A percentile compares a stretch with the other conserved stretches of the same genome.
These are phyloP conservation scores for Phaedon cochleariae DNA, from an alignment of 2,888 invertebrate genomes.

Conservation along the genomic window DNA sequence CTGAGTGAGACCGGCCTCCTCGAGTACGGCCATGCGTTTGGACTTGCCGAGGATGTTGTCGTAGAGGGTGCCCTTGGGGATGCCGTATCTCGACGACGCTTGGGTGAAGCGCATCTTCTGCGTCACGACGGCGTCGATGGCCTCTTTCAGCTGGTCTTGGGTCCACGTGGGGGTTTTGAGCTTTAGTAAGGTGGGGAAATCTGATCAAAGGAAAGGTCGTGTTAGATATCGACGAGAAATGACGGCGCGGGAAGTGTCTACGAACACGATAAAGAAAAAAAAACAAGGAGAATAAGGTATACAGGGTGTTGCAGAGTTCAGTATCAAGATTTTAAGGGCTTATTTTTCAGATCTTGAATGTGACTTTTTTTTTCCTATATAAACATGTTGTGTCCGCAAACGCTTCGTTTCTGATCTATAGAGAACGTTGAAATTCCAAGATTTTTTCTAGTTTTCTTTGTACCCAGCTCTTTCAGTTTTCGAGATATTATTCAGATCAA, in stretches of 20 bases:
- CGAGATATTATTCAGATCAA: no score
- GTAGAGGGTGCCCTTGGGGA: conserved; percentile 80
- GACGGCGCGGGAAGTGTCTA: neutral
- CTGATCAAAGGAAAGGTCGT: conserved; percentile 55
- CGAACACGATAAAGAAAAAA: neutral
- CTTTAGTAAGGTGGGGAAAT: conserved; percentile 74
- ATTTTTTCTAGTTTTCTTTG: no score
- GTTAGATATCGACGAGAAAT: conserved; percentile 30
- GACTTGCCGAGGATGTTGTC: conserved; percentile 82
- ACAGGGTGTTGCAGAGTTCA: no score
- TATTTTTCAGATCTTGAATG: no score
- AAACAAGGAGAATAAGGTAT: neutral
- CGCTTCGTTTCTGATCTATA: no score
- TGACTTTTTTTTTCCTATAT: no score
- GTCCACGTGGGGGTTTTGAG: conserved; percentile 81
- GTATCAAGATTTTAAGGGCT: no score
- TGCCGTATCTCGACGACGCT: conserved; percentile 75
- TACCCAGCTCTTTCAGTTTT: no score
- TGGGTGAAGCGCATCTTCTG: conserved; percentile 82
- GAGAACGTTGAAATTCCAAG: no score
- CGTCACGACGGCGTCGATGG: conserved; percentile 77
- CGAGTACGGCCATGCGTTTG: conserved; percentile 78
- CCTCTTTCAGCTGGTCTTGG: conserved; percentile 77
- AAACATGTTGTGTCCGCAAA: no score
- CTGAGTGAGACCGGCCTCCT: conserved; percentile 71